These are phyloP conservation scores for Eublepharis macularius DNA, from an alignment of 2,113 vertebrate species.

Conservation along the genomic window DNA sequence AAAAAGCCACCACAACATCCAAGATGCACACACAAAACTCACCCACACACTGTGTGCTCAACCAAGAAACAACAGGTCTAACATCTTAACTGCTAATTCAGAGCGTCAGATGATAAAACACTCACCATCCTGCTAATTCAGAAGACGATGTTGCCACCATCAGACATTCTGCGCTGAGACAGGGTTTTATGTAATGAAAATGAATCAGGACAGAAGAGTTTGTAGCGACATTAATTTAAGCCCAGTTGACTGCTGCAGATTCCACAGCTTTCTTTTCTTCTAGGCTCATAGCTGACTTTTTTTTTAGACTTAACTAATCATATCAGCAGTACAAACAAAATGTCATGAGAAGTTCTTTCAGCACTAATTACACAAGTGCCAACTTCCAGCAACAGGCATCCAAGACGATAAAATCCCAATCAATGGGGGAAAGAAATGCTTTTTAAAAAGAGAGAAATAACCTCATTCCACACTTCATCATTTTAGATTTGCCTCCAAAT, in stretches of 20 bases:
- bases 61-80: background rate
- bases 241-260: slow-evolving; percentile 8
- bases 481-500: background rate
- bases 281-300: background rate
- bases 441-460: background rate
- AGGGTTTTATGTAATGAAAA: slow-evolving; percentile 3
- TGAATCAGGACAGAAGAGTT: slow-evolving; percentile 13
- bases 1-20: accelerated
- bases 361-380: slow-evolving; percentile 67
- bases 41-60: background rate
- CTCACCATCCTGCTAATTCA: background rate
- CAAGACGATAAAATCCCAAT: background rate
- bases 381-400: slow-evolving; percentile 42
- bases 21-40: too few species aligned
- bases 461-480: too few species aligned
- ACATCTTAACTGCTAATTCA: slow-evolving; percentile 9
- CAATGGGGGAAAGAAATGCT: background rate
- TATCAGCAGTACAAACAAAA: slow-evolving; percentile 63
- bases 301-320: slow-evolving; percentile 22
- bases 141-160: background rate
- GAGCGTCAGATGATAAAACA: background rate
- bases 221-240: slow-evolving; percentile 31
- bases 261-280: background rate
- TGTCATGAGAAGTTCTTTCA: slow-evolving; percentile 64
- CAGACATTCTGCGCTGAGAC: background rate